Conservation (phyloP, 2,888 invertebrate genomes). For the Epiblema foenella region DNA sequence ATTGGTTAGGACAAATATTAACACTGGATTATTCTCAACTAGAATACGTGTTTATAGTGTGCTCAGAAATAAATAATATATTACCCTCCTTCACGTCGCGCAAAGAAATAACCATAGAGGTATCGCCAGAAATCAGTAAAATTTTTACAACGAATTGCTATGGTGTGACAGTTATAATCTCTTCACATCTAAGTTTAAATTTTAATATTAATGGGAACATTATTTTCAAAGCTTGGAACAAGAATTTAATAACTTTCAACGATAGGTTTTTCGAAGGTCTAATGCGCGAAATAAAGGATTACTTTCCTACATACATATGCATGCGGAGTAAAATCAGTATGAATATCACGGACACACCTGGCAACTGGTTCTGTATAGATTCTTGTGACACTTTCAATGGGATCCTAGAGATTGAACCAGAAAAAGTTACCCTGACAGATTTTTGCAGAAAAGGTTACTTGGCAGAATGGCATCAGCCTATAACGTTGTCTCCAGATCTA, state of each 20-base stretch:
- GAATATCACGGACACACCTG: constrained; percentile 51
- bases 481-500: constrained; percentile 49
- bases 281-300: constrained; percentile 54
- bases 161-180: constrained; percentile 52
- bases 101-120: constrained; percentile 49
- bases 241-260: constrained; percentile 52
- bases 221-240: constrained; percentile 61
- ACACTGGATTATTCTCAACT: constrained; percentile 54
- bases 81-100: too few relatives aligned
- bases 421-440: constrained; percentile 56
- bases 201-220: constrained; percentile 59
- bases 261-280: constrained; percentile 52
- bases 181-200: constrained; percentile 50
- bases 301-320: constrained; percentile 59
- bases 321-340: constrained; percentile 53
- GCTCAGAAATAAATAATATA: constrained; percentile 52
- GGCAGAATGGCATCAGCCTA: constrained; percentile 48
- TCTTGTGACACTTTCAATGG: constrained; percentile 54
- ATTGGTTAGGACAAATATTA: constrained; percentile 52
- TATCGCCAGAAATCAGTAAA: constrained; percentile 53
- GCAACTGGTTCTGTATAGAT: constrained; percentile 59
- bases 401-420: constrained; percentile 51
- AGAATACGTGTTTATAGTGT: constrained; percentile 61
- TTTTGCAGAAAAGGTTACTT: constrained; percentile 55
- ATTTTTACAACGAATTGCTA: constrained; percentile 52